Percentiles rank a stretch among this genome's conserved stretches.
Conservation (phyloP, 2,797 vertebrate species). For the Pangasius mekongensis region DNA sequence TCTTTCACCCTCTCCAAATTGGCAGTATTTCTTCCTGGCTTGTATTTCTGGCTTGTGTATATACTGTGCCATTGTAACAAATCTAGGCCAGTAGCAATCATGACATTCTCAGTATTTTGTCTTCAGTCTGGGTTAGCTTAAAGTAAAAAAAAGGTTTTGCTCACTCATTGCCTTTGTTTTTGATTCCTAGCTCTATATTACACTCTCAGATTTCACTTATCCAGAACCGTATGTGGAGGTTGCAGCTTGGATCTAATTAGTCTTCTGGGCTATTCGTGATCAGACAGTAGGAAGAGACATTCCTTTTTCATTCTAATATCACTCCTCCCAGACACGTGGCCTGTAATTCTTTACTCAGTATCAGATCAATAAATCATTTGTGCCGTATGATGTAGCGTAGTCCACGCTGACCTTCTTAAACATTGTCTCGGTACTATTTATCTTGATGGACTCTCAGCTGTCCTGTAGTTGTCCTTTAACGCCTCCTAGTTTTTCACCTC, state of each 20-base stretch:
- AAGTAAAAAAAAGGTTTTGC: neutral
- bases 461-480: neutral
- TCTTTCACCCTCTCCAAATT: neutral
- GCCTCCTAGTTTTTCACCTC: neutral
- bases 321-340: neutral
- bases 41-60: neutral
- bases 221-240: neutral
- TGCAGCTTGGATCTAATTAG: neutral
- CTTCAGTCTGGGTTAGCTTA: neutral
- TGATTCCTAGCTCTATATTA: neutral
- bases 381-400: neutral
- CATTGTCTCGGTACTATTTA: neutral
- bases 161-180: neutral
- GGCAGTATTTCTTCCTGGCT: neutral
- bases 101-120: neutral
- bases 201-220: neutral
- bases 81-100: neutral
- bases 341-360: conserved; percentile 8
- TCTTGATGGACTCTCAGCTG: neutral
- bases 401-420: conserved; percentile 9
- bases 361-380: conserved; percentile 30
- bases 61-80: neutral
- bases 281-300: neutral
- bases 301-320: neutral
- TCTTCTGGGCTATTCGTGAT: neutral